Conservation (phyloP, 2,113 vertebrate genomes). For the Reinhardtius hippoglossoides region DNA sequence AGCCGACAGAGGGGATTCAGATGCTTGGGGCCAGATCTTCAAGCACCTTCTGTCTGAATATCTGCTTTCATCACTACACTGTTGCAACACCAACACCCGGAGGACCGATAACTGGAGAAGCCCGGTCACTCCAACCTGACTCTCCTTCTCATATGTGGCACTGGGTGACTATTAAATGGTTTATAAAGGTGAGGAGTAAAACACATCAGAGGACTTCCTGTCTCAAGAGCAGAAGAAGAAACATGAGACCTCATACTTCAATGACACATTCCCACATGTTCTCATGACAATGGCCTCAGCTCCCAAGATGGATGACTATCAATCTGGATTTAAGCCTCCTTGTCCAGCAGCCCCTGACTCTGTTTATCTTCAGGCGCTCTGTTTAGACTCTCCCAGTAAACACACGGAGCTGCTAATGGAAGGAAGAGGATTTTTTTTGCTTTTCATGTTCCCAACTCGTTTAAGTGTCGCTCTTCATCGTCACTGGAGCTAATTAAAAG, state of each 20-base stretch:
- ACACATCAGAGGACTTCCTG: slow-evolving; percentile 6
- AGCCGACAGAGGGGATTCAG: slow-evolving; percentile 54
- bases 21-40: slow-evolving; percentile 49
- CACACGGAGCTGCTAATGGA: slow-evolving; percentile 79
- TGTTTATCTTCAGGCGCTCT: slow-evolving; percentile 79
- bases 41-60: slow-evolving; percentile 54
- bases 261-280: slow-evolving; percentile 26
- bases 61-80: slow-evolving; percentile 74
- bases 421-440: slow-evolving; percentile 50
- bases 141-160: slow-evolving; percentile 38
- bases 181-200: slow-evolving; percentile 29
- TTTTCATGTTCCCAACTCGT: slow-evolving; percentile 73
- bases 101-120: slow-evolving; percentile 57
- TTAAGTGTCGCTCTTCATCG: slow-evolving; percentile 73
- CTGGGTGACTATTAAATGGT: slow-evolving; percentile 20
- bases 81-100: slow-evolving; percentile 63
- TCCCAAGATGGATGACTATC: slow-evolving; percentile 57
- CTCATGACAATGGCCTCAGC: slow-evolving; percentile 40
- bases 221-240: not conserved
- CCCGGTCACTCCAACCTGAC: slow-evolving; percentile 11
- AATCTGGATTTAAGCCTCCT: slow-evolving; percentile 56
- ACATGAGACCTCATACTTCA: slow-evolving; percentile 9
- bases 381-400: slow-evolving; percentile 81
- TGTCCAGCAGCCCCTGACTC: slow-evolving; percentile 64
- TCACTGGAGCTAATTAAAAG: slow-evolving; percentile 73